phyloP scores from a whole-genome alignment of 1,140 invertebrate species.

The Drosophila bipectinata region DNA sequence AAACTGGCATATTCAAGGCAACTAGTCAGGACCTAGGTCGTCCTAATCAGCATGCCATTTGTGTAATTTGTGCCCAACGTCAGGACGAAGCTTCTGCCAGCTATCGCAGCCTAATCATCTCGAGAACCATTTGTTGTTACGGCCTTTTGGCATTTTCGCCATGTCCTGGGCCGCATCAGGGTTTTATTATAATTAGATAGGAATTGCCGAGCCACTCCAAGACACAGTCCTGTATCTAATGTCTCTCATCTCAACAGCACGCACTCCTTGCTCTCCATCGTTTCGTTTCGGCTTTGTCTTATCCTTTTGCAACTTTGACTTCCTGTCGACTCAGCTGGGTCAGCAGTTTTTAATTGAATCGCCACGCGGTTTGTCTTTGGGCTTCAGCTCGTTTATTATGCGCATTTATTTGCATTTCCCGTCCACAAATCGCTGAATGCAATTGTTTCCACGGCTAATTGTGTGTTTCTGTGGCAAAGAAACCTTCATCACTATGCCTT shows the following conservation, averaged over 20 bases:
- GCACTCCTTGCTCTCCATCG: slow-evolving; percentile 10
- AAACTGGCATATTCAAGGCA: slow-evolving; percentile 65
- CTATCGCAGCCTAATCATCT: slow-evolving; percentile 54
- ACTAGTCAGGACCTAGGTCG: slow-evolving; percentile 10
- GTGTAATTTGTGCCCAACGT: slow-evolving; percentile 55
- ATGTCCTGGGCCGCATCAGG: slow-evolving; percentile 22
- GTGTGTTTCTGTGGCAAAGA: slow-evolving; percentile 38
- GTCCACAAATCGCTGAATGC: slow-evolving; percentile 51
- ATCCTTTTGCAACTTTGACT: slow-evolving; percentile 50
- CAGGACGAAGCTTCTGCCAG: slow-evolving; percentile 19
- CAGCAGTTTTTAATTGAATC: slow-evolving; percentile 83
- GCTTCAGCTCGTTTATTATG: slow-evolving; percentile 57
- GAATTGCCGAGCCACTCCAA: slow-evolving; percentile 45
- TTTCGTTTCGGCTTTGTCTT: slow-evolving; percentile 6
- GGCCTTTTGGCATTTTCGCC: slow-evolving; percentile 15
- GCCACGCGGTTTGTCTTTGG: slow-evolving; percentile 44
- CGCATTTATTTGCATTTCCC: slow-evolving; percentile 69
- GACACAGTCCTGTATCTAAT: slow-evolving; percentile 39
- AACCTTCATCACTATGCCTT: slow-evolving; percentile 28
- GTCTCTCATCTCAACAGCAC: slow-evolving; percentile 52
- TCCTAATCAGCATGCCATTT: slow-evolving; percentile 74
- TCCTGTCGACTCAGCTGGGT: slow-evolving; percentile 54
- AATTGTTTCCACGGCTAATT: slow-evolving; percentile 49
- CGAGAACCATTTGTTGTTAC: slow-evolving; percentile 56
- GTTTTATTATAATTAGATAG: slow-evolving; percentile 71